Base-by-base conservation (phyloP, 2,888 invertebrate genomes). In the Tuberolachnus salignus region DNA sequence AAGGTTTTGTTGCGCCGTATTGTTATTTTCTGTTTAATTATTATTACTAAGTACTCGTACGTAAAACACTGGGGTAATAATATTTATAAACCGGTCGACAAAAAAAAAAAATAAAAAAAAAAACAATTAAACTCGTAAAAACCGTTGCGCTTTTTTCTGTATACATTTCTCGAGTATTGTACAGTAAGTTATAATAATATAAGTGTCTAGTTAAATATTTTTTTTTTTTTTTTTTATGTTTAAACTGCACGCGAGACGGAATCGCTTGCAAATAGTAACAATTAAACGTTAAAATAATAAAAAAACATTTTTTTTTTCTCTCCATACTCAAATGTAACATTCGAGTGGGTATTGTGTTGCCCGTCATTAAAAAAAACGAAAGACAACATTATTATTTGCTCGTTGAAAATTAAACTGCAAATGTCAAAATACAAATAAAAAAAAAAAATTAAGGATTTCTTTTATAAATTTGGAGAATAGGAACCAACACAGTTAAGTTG, bases 251-350 rank as follows among this genome's bases (percentile, higher is more conserved):
- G 16, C 34, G 46, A 34, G 49, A 51, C 61, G 19, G 13, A 73
- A 63, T 73, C 51, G 21, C 14, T 42, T 34, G 49, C 46, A 42
- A 66, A 55, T 66, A 74, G 42, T 66, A n/a, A n/a, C n/a, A n/a
- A 34, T 34, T 34, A 34, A 34, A 34, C 34, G 34, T 34, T 34
- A 34, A n/a, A n/a, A n/a, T n/a, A n/a, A n/a, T n/a, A n/a, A n/a
- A 34, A 34, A 34, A 34, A 34, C 34, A 34, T 34, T 42, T 13
- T 19, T 46, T 26, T 34, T 34, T 34, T 34, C 6, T 34, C 6
- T 34, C 34, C 34, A 42, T 11, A 10, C 6, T 61, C 6, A 16
- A 21, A 34, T 57, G 4, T 16, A 63, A 63, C 51, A 21, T 34
- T 34, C 2, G 21, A 42, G 49, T 51, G 14, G 1, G 34, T 51